Evolutionary conservation across 1,140 invertebrate genomes (phyloP).

Genomic region (Philopotamus ludificatus): DNA sequence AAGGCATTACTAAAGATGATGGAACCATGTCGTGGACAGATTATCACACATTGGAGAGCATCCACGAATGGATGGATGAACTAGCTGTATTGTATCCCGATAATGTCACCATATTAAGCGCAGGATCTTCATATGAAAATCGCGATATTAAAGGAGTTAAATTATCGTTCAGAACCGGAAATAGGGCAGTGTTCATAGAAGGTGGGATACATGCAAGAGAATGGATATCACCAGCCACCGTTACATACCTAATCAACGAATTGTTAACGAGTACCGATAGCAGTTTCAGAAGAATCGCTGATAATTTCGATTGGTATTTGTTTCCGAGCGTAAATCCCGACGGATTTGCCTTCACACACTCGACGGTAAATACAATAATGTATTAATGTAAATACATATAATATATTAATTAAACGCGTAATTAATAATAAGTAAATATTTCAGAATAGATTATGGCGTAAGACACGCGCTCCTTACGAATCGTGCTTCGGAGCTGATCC

Average conservation of each 20-base stretch:
- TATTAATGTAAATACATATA: too few species aligned
- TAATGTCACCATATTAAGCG: slow-evolving; percentile 50
- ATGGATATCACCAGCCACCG: slow-evolving; percentile 66
- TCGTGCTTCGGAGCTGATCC: slow-evolving; percentile 56
- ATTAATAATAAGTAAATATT: slow-evolving; percentile 40
- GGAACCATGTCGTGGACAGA: slow-evolving; percentile 43
- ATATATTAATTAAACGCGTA: not conserved
- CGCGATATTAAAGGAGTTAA: slow-evolving; percentile 63
- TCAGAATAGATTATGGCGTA: slow-evolving; percentile 42
- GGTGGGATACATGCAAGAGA: slow-evolving; percentile 64
- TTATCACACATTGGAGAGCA: slow-evolving; percentile 49
- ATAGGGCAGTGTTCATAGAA: slow-evolving; percentile 47
- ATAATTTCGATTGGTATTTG: slow-evolving; percentile 61
- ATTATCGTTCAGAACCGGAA: slow-evolving; percentile 48
- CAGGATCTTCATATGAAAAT: slow-evolving; percentile 59
- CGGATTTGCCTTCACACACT: slow-evolving; percentile 63
- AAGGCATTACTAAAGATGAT: not conserved
- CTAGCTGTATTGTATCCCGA: slow-evolving; percentile 54
- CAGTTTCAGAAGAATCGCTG: slow-evolving; percentile 50
- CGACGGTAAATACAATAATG: slow-evolving; percentile 47
- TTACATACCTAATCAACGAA: slow-evolving; percentile 59
- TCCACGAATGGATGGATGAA: slow-evolving; percentile 50
- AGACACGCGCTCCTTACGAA: slow-evolving; percentile 29
- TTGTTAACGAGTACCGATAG: slow-evolving; percentile 51
- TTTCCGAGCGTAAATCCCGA: slow-evolving; percentile 65